A percentile compares a stretch with the other conserved stretches of the same genome.
Evolutionary conservation across 2,888 invertebrate species (phyloP).

Genomic region (Orthonevra nobilis): DNA sequence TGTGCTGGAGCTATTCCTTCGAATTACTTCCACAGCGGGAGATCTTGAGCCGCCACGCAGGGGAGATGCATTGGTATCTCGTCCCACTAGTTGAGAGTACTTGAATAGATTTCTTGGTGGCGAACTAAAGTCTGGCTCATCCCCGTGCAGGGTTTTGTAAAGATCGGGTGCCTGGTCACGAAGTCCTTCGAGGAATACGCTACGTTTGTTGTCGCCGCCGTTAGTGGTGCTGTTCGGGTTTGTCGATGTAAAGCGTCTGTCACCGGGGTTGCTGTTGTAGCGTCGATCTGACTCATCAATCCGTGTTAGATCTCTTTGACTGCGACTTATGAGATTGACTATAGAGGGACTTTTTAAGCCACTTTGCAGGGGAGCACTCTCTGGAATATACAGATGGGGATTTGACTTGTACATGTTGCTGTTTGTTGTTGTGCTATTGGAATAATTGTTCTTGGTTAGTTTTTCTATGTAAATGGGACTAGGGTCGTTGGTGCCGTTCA

Average conservation of each 20-base stretch:
- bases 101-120: constrained; percentile 52
- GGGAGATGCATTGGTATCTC: constrained; percentile 73
- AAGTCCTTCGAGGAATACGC: constrained; percentile 85
- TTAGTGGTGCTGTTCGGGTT: constrained; percentile 28
- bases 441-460: constrained; percentile 78
- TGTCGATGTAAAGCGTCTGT: constrained; percentile 63
- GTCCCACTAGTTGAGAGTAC: constrained; percentile 46
- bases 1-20: constrained; percentile 85
- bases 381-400: constrained; percentile 87
- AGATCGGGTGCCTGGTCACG: constrained; percentile 87
- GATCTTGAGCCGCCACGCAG: constrained; percentile 77
- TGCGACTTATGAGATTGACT: constrained; percentile 91
- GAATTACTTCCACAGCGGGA: constrained; percentile 80
- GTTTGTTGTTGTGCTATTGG: constrained; percentile 72
- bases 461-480: constrained; percentile 80
- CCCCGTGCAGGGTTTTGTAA: constrained; percentile 86
- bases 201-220: constrained; percentile 81
- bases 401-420: constrained; percentile 86
- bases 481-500: constrained; percentile 81
- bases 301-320: constrained; percentile 88
- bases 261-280: constrained; percentile 70
- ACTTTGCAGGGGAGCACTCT: constrained; percentile 75
- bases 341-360: constrained; percentile 90
- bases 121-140: constrained; percentile 78
- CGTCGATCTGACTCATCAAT: constrained; percentile 79